Percentiles rank a stretch among this genome's conserved stretches.
Conservation (phyloP, 1,140 invertebrate genomes). For the Arctopsyche grandis region DNA sequence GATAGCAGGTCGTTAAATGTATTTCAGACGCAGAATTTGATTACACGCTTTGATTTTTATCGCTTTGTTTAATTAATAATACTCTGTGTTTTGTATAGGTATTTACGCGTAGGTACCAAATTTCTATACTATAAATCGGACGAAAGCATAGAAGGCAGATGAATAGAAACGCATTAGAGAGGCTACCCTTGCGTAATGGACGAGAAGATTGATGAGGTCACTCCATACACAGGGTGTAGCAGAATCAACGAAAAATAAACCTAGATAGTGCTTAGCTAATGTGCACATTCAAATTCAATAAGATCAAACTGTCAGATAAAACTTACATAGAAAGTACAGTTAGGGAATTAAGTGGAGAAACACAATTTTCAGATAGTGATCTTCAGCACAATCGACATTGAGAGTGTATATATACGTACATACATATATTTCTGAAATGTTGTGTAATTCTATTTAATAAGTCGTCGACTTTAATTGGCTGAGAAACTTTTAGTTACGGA, state of each 20-base stretch:
- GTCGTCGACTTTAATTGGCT: too few relatives aligned
- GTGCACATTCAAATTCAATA: neutral
- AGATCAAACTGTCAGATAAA: too few relatives aligned
- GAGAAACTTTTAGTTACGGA: too few relatives aligned
- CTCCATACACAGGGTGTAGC: neutral
- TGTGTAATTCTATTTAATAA: too few relatives aligned
- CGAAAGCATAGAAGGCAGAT: conserved; percentile 6
- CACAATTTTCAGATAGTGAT: too few relatives aligned
- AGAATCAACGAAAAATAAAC: neutral
- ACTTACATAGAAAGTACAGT: too few relatives aligned
- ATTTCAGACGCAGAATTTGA: too few relatives aligned
- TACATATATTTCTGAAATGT: neutral
- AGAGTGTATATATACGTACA: neutral
- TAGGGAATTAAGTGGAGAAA: too few relatives aligned
- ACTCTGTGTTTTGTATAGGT: neutral
- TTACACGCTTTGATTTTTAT: too few relatives aligned
- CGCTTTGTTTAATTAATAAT: too few relatives aligned
- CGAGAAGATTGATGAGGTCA: conserved; percentile 14
- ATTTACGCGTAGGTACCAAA: neutral
- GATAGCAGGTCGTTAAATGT: too few relatives aligned
- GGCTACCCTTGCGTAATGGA: conserved; percentile 22
- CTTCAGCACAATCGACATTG: neutral
- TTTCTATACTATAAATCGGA: neutral
- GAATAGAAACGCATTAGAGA: conserved; percentile 18
- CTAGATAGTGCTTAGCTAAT: neutral